A percentile compares a stretch with the other conserved stretches of the same genome.
Conservation (phyloP, 2,113 vertebrate species). For the Acanthochromis polyacanthus region DNA sequence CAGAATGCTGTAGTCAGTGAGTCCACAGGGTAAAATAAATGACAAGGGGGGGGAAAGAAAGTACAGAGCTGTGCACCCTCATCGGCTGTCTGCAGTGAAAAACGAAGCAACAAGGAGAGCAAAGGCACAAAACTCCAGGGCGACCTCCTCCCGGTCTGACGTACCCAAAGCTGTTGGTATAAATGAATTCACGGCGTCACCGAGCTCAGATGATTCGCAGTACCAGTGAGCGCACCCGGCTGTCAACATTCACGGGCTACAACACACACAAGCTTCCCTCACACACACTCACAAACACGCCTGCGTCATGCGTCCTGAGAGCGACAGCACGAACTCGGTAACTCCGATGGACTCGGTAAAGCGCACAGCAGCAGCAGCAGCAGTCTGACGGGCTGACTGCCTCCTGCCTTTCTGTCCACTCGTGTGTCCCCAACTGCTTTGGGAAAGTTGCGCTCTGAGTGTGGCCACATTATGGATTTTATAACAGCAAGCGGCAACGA, state of each 20-base stretch:
- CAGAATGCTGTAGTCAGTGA: background rate
- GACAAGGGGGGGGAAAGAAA: background rate
- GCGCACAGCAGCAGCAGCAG: slow-evolving; percentile 52
- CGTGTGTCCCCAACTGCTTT: slow-evolving; percentile 38
- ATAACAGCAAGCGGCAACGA: slow-evolving; percentile 81
- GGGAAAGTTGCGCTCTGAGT: slow-evolving; percentile 65
- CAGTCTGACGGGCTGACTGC: slow-evolving; percentile 75
- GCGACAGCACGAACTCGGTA: slow-evolving; percentile 70
- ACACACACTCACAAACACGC: slow-evolving; percentile 55
- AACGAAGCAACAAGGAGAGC: slow-evolving; percentile 61
- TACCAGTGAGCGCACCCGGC: slow-evolving; percentile 74
- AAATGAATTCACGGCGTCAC: slow-evolving; percentile 84
- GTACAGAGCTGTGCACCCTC: slow-evolving; percentile 13
- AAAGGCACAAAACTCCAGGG: slow-evolving; percentile 75
- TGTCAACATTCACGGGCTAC: slow-evolving; percentile 62
- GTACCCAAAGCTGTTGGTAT: slow-evolving; percentile 81
- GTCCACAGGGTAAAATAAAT: slow-evolving; percentile 19
- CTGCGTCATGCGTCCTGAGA: slow-evolving; percentile 83
- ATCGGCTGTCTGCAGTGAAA: slow-evolving; percentile 59
- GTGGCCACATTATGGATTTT: slow-evolving; percentile 77
- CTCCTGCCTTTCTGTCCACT: slow-evolving; percentile 37
- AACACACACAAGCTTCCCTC: slow-evolving; percentile 31
- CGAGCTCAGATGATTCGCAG: slow-evolving; percentile 80
- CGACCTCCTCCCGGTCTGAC: slow-evolving; percentile 83
- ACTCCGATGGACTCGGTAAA: slow-evolving; percentile 77